A percentile compares a stretch with the other conserved stretches of the same genome.
Evolutionary conservation across 2,113 vertebrate genomes (phyloP).

Genomic region (Marmota flaviventris): DNA sequence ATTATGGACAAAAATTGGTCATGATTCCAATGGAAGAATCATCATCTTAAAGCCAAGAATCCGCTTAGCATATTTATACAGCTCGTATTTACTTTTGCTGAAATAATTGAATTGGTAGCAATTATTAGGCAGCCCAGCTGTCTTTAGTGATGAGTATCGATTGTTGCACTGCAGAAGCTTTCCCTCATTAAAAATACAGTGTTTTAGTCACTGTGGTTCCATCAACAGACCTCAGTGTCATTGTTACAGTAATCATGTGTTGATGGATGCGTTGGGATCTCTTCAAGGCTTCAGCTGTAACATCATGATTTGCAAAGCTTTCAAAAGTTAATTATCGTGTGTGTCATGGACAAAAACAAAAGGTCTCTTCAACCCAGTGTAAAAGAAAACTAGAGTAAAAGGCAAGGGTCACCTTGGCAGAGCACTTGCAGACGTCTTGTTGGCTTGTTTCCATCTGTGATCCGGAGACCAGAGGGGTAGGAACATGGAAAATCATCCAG

Average conservation of each 20-base stretch:
- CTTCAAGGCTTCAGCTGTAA: conserved; percentile 63
- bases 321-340: conserved; percentile 75
- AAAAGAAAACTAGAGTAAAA: conserved; percentile 31
- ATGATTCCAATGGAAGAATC: conserved; percentile 69
- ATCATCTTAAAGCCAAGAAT: conserved; percentile 55
- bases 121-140: conserved; percentile 58
- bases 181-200: conserved; percentile 85
- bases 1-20: conserved; percentile 73
- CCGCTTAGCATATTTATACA: conserved; percentile 80
- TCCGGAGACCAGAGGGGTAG: neutral
- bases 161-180: conserved; percentile 71
- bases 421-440: neutral
- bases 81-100: conserved; percentile 82
- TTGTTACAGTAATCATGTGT: conserved; percentile 73
- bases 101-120: conserved; percentile 85
- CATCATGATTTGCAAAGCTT: conserved; percentile 66
- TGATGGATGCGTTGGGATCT: conserved; percentile 60
- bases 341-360: conserved; percentile 16
- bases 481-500: neutral
- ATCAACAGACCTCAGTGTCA: conserved; percentile 57
- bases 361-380: neutral
- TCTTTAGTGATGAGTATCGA: conserved; percentile 75
- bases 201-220: conserved; percentile 67
- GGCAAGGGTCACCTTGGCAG: neutral
- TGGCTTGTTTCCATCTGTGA: neutral